phyloP scores from a whole-genome alignment of 1,140 invertebrate species.

The Bursaphelenchus mucronatus region DNA sequence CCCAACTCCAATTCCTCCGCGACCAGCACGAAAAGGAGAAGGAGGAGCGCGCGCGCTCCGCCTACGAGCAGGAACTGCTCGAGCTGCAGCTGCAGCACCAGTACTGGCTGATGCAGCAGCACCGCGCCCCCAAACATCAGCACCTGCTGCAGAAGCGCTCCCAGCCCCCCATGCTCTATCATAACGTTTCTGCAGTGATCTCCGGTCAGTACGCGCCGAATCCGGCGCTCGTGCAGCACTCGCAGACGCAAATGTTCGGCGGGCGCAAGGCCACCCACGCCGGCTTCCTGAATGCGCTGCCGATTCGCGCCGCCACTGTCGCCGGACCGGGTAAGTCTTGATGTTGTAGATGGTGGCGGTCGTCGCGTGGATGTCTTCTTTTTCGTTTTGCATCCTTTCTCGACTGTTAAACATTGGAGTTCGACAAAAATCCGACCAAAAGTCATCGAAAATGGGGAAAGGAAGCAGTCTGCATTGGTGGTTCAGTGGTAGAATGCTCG shows the following conservation, averaged over 20 bases:
- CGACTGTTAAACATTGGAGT: background rate
- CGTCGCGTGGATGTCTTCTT: background rate
- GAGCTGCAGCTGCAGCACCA: background rate
- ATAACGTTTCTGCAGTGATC: too few relatives aligned
- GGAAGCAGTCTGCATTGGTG: background rate
- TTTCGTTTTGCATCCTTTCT: background rate
- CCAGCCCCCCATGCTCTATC: too few relatives aligned
- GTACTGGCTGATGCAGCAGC: too few relatives aligned
- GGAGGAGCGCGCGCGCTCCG: background rate
- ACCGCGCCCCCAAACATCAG: too few relatives aligned
- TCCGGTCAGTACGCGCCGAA: too few relatives aligned
- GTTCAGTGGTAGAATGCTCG: slow-evolving; percentile 68
- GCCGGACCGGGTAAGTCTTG: slow-evolving; percentile 5
- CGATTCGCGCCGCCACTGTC: slow-evolving; percentile 12
- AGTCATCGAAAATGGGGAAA: background rate
- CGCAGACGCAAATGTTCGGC: slow-evolving; percentile 13
- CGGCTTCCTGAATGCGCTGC: slow-evolving; percentile 16
- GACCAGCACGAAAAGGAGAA: background rate
- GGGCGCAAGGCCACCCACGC: slow-evolving; percentile 8
- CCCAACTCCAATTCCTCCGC: too few relatives aligned
- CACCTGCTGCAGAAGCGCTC: too few relatives aligned
- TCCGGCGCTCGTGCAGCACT: slow-evolving; percentile 1
- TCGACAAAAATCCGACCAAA: background rate
- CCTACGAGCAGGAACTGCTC: slow-evolving; percentile 6
- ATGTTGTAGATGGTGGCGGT: background rate